Base-by-base conservation (phyloP, 2,113 vertebrate genomes). In the Micromys minutus region DNA sequence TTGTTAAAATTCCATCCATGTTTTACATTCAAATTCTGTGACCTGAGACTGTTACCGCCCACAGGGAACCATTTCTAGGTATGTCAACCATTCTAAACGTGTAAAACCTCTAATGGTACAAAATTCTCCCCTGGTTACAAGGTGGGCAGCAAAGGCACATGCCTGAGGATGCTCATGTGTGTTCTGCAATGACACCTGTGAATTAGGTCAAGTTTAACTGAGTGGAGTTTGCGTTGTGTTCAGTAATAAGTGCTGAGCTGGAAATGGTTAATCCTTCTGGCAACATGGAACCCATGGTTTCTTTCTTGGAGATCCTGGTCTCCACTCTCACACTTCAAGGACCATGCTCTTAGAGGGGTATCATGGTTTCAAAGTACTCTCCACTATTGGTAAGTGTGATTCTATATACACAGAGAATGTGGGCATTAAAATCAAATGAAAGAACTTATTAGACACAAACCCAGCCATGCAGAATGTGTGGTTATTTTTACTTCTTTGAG, bases 1-100 rank as follows among this genome's bases (percentile, higher is more conserved):
- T 50, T 90, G 71, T 69, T 87, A 92, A 96, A 88, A 76, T 22
- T 55, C 24, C 67, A 63, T 74, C 57, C 42, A 91, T 59, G 19
- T 74, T 34, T 75, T 76, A 59, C 17, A 42, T 61, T 94, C 55
- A 79, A 52, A 92, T 74, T 69, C 75, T 81, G 34, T 90, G 63
- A 75, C 75, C 26, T 17, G 7, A 55, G 59, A 24, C 65, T 39
- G 29, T 52, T 47, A 5, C 36, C 76, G 50, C 17, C 13, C 47
- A 86, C 0, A 1, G 55, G 31, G 52, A n/a, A 21, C 59, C 5
- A 77, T 65, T 77, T 81, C n/a, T 77, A 65, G 47, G 16, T 87
- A 17, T 87, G 63, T 1, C 4, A 57, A 26, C 55, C 8, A 1
- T 59, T 17, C 55, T 80, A 42, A 69, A 10, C 74, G 55, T 15